A percentile compares a stretch with the other conserved stretches of the same genome.
Evolutionary conservation across 2,888 invertebrate species (phyloP).

Genomic region (Phyllotreta cruciferae): DNA sequence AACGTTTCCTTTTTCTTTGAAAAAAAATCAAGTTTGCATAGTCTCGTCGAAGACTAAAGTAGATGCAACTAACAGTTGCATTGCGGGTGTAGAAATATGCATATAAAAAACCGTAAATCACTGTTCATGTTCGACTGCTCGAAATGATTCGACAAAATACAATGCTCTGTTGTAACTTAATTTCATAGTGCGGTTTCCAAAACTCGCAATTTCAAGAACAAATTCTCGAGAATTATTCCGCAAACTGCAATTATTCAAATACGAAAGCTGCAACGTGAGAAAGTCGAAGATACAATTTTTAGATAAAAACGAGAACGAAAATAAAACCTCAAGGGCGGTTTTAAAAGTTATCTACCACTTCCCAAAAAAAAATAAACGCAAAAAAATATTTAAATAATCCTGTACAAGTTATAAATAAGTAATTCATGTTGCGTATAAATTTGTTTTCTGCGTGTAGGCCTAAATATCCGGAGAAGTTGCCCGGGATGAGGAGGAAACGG

Average conservation of each 20-base stretch:
- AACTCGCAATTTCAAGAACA: constrained; percentile 20
- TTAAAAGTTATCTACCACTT: background rate
- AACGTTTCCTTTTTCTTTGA: too few relatives aligned
- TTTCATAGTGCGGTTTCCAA: constrained; percentile 13
- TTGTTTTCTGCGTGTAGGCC: too few relatives aligned
- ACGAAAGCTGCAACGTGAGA: constrained; percentile 17
- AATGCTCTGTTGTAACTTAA: constrained; percentile 20
- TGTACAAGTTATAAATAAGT: too few relatives aligned
- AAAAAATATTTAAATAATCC: background rate
- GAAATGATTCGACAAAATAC: constrained; percentile 16
- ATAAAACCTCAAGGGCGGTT: background rate
- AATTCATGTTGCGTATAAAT: too few relatives aligned
- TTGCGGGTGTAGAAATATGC: background rate
- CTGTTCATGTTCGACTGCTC: constrained; percentile 12
- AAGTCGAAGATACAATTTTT: constrained; percentile 11
- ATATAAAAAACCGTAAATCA: constrained; percentile 9
- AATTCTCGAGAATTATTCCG: constrained; percentile 16
- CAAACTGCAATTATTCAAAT: constrained; percentile 17
- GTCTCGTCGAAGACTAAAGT: too few relatives aligned
- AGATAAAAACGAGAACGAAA: background rate
- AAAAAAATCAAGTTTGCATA: too few relatives aligned
- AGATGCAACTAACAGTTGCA: background rate
- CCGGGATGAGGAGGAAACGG: background rate
- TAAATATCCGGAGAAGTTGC: too few relatives aligned
- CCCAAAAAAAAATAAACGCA: background rate